These are phyloP conservation scores for Rhinichthys klamathensis DNA, from an alignment of 2,113 vertebrate genomes.

Conservation along the genomic window DNA sequence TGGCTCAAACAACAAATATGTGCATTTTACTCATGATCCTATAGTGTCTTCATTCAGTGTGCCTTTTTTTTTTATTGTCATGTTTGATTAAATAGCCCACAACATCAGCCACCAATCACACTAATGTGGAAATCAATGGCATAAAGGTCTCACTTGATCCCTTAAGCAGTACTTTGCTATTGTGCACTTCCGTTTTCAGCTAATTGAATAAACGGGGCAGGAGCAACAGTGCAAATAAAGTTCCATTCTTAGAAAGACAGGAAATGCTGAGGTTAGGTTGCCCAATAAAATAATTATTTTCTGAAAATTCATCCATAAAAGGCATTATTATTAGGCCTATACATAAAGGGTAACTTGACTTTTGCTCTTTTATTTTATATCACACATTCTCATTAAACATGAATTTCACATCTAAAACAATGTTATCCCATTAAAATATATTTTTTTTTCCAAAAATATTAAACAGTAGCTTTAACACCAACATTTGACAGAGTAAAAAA, in stretches of 20 bases:
- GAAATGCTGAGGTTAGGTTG: neutral
- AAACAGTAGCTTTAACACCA: neutral
- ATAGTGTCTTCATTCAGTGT: neutral
- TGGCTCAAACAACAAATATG: neutral
- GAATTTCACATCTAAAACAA: neutral
- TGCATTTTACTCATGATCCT: neutral
- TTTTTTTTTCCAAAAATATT: neutral
- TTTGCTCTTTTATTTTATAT: neutral
- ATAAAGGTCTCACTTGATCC: constrained; percentile 3
- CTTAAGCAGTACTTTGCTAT: neutral
- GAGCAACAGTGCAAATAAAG: neutral
- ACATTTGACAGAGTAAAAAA: neutral
- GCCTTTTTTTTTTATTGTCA: neutral
- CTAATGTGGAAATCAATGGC: neutral
- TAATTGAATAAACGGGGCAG: neutral
- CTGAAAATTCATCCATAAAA: too few species aligned
- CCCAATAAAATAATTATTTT: neutral
- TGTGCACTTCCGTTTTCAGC: neutral
- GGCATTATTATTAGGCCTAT: too few species aligned
- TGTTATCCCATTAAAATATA: too few species aligned
- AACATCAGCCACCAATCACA: neutral
- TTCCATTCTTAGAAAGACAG: neutral
- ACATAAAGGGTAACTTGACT: too few species aligned
- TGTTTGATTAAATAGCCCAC: constrained; percentile 13
- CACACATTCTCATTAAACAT: neutral